Conservation (phyloP, 2,797 vertebrate genomes). For the Astyanax mexicanus region DNA sequence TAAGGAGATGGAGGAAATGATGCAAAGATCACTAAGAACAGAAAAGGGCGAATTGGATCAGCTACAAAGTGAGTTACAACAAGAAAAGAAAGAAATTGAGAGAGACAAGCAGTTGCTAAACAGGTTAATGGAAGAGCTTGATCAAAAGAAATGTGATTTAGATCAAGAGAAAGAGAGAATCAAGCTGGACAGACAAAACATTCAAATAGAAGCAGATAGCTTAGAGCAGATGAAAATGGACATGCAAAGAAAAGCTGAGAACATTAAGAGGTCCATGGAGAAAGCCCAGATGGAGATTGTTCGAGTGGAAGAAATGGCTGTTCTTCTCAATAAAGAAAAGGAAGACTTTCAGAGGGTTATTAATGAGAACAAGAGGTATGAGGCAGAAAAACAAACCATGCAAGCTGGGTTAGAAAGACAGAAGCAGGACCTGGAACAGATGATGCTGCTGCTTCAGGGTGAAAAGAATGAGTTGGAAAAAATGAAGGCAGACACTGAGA, state of each 20-base stretch:
- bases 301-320: background rate
- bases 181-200: conserved; percentile 7
- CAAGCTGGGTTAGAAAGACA: background rate
- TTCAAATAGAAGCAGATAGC: conserved; percentile 25
- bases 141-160: conserved; percentile 31
- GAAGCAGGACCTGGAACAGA: conserved; percentile 7
- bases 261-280: background rate
- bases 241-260: conserved; percentile 25
- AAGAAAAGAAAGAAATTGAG: conserved; percentile 27
- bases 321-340: conserved; percentile 9
- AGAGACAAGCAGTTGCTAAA: conserved; percentile 24
- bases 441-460: conserved; percentile 16
- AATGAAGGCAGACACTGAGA: conserved; percentile 19
- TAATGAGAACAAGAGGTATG: conserved; percentile 9
- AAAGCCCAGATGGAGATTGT: conserved; percentile 16
- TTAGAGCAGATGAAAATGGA: conserved; percentile 33
- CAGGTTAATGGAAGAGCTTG: conserved; percentile 10
- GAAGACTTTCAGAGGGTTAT: background rate
- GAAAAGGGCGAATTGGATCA: conserved; percentile 32
- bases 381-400: conserved; percentile 1
- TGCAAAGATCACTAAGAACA: background rate
- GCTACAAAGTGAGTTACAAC: conserved; percentile 12
- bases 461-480: conserved; percentile 29
- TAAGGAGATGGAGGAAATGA: conserved; percentile 24
- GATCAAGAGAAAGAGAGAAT: conserved; percentile 21